Conservation (phyloP, 2,113 vertebrate genomes). For the Boulengeromyrus knoepffleri region DNA sequence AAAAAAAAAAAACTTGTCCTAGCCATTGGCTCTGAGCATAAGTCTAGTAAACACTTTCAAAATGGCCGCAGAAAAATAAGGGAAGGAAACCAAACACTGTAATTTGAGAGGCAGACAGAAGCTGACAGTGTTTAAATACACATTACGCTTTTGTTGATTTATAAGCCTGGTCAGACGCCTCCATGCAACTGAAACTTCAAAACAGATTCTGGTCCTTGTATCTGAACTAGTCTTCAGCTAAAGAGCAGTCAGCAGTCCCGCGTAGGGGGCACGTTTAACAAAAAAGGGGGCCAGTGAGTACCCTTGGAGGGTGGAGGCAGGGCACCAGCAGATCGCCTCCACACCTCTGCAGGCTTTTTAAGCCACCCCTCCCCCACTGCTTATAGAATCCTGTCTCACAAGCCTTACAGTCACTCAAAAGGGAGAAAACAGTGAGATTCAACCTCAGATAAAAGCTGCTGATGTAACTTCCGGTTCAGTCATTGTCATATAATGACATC, state of each 20-base stretch:
- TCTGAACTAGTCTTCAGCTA: neutral
- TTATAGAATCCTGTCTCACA: neutral
- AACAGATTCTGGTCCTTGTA: neutral
- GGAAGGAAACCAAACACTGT: neutral
- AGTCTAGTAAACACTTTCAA: neutral
- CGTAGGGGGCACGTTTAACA: neutral
- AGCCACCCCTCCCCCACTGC: neutral
- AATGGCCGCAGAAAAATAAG: neutral
- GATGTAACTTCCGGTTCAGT: neutral
- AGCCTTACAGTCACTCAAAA: neutral
- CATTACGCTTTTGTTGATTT: neutral
- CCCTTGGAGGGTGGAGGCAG: neutral
- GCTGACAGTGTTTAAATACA: neutral
- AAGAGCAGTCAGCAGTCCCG: neutral
- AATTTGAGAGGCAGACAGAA: neutral
- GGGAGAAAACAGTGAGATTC: neutral
- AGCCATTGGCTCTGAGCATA: neutral
- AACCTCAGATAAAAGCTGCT: neutral
- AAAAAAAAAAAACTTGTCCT: neutral
- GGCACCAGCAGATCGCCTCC: neutral
- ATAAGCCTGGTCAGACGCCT: neutral
- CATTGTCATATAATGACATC: neutral
- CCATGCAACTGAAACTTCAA: neutral
- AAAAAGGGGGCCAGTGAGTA: neutral
- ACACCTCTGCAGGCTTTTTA: neutral